These are phyloP conservation scores for Volucella bombylans DNA, from an alignment of 2,888 invertebrate genomes.

Conservation along the genomic window DNA sequence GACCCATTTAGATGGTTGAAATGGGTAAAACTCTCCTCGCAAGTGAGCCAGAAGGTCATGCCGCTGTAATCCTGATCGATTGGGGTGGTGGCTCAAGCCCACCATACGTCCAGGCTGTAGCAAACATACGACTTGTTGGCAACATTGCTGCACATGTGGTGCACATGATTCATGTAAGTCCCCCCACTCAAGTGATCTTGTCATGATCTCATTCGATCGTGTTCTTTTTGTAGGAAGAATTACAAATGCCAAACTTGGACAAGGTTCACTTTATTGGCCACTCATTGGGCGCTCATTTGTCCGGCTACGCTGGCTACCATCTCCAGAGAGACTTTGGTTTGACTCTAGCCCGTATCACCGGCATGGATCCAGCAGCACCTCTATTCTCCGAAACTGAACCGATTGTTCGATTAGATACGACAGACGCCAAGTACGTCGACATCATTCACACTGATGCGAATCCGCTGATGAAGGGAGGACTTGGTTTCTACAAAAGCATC, in stretches of 20 bases:
- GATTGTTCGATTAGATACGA: conserved; percentile 91
- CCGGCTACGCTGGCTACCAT: conserved; percentile 91
- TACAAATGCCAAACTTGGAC: conserved; percentile 84
- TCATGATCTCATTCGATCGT: not conserved
- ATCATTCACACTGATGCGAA: conserved; percentile 94
- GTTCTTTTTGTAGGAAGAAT: conserved; percentile 82
- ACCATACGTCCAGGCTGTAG: conserved; percentile 95
- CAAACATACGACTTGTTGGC: conserved; percentile 93
- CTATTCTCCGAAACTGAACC: conserved; percentile 92
- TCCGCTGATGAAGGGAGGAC: conserved; percentile 88
- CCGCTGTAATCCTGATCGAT: conserved; percentile 91
- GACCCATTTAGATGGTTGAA: conserved; percentile 84
- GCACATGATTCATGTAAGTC: conserved; percentile 84
- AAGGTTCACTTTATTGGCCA: conserved; percentile 93
- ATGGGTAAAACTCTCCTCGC: conserved; percentile 88
- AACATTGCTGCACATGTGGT: conserved; percentile 90
- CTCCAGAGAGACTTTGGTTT: conserved; percentile 87
- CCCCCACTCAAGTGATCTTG: not conserved
- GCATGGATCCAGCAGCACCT: conserved; percentile 96
- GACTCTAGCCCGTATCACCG: conserved; percentile 90
- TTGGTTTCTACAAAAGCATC: conserved; percentile 91
- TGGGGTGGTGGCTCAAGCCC: conserved; percentile 94
- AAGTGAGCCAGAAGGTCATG: conserved; percentile 85
- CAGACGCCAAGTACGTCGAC: conserved; percentile 94
- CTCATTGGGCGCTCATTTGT: conserved; percentile 92